These are phyloP conservation scores for Cliona cf. orientalis DNA, from an alignment of 37 sponge, comb jelly and placozoan species.

Conservation along the genomic window DNA sequence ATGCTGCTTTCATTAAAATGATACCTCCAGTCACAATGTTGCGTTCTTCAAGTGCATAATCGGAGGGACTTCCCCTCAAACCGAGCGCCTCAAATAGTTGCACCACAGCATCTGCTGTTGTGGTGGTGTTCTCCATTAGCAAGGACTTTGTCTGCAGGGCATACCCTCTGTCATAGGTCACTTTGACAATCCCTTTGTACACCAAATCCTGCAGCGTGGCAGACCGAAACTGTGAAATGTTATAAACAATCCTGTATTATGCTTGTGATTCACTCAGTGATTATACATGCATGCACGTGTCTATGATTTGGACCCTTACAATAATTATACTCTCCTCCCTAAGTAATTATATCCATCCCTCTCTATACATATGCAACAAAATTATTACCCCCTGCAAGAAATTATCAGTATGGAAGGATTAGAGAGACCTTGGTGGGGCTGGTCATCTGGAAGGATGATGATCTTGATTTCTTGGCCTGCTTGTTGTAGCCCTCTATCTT, in stretches of 20 bases:
- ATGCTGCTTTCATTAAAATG: too few relatives aligned
- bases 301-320: not conserved
- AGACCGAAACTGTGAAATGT: not conserved
- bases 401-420: not conserved
- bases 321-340: too few relatives aligned
- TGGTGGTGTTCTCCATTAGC: slow-evolving; percentile 54
- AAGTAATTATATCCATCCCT: not conserved
- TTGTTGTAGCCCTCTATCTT: slow-evolving; percentile 74
- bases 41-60: slow-evolving; percentile 76
- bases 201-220: slow-evolving; percentile 47
- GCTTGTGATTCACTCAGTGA: too few relatives aligned
- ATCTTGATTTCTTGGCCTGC: slow-evolving; percentile 27
- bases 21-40: slow-evolving; percentile 70
- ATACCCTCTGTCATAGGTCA: slow-evolving; percentile 79
- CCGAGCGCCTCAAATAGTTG: slow-evolving; percentile 65
- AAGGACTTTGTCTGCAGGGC: slow-evolving; percentile 76
- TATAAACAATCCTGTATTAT: too few relatives aligned
- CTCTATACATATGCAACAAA: not conserved
- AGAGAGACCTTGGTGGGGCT: slow-evolving; percentile 40
- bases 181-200: slow-evolving; percentile 69
- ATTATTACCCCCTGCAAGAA: not conserved
- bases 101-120: slow-evolving; percentile 50
- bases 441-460: slow-evolving; percentile 48
- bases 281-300: too few relatives aligned
- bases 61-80: slow-evolving; percentile 50